These are phyloP conservation scores for Strigops habroptila DNA, from an alignment of 2,113 vertebrate genomes.

Conservation along the genomic window DNA sequence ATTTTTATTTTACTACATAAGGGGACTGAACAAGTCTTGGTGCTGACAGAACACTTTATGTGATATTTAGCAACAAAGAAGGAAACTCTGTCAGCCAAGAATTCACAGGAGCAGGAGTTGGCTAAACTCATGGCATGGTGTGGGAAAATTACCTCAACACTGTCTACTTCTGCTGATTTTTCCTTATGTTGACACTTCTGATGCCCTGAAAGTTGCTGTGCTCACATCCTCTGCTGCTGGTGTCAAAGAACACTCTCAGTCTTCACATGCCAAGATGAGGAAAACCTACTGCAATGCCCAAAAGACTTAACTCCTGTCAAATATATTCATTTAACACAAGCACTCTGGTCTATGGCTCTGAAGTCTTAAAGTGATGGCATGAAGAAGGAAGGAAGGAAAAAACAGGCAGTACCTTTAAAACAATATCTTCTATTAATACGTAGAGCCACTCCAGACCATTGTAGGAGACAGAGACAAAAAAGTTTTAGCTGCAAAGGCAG, in stretches of 20 bases:
- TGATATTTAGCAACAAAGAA: slow-evolving; percentile 69
- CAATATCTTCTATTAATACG: slow-evolving; percentile 1
- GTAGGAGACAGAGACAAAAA: not conserved
- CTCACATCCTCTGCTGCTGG: slow-evolving; percentile 72
- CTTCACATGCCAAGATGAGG: slow-evolving; percentile 75
- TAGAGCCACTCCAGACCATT: not conserved
- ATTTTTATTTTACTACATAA: slow-evolving; percentile 64
- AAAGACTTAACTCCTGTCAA: slow-evolving; percentile 79
- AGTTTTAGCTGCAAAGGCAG: not conserved
- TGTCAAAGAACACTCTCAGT: slow-evolving; percentile 76
- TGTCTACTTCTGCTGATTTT: slow-evolving; percentile 71
- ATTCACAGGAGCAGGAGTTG: slow-evolving; percentile 56
- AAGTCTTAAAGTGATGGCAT: slow-evolving; percentile 60
- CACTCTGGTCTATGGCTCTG: slow-evolving; percentile 66
- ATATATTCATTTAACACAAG: slow-evolving; percentile 74
- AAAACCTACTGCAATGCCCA: slow-evolving; percentile 79
- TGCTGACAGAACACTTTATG: slow-evolving; percentile 69
- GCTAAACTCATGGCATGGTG: slow-evolving; percentile 56
- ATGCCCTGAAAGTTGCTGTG: slow-evolving; percentile 72
- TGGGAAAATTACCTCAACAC: slow-evolving; percentile 70
- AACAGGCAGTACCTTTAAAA: slow-evolving; percentile 46
- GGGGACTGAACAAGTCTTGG: slow-evolving; percentile 37
- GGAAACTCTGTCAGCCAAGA: slow-evolving; percentile 51
- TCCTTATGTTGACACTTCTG: slow-evolving; percentile 70
- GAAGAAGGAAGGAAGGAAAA: slow-evolving; percentile 20